Evolutionary conservation across 2,888 invertebrate species (phyloP).

Genomic region (Catotricha subobsoleta): DNA sequence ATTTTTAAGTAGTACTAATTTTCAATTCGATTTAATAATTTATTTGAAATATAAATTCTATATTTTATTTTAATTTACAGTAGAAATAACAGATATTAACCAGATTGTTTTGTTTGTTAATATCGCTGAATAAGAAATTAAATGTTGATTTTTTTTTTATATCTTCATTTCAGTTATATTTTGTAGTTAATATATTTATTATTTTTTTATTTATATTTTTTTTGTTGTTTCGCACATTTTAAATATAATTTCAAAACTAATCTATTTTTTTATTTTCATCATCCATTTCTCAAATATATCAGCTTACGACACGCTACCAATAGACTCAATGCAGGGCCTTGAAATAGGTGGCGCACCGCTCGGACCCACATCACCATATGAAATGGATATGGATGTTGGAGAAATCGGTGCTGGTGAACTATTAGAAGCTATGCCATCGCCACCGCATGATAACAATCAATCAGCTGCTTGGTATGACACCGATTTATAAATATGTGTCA

Average conservation of each 20-base stretch:
- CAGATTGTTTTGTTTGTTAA: too few relatives aligned
- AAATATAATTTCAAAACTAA: slow-evolving; percentile 29
- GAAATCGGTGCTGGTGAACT: slow-evolving; percentile 54
- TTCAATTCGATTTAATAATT: too few relatives aligned
- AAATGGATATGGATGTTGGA: slow-evolving; percentile 79
- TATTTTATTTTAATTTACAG: too few relatives aligned
- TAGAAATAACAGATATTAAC: too few relatives aligned
- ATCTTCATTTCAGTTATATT: too few relatives aligned
- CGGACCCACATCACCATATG: slow-evolving; percentile 39
- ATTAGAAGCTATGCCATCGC: slow-evolving; percentile 53
- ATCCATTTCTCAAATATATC: neutral
- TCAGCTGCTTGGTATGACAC: slow-evolving; percentile 97
- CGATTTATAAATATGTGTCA: slow-evolving; percentile 58
- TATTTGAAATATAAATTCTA: too few relatives aligned
- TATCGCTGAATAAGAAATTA: too few relatives aligned
- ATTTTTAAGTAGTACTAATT: too few relatives aligned
- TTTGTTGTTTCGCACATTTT: slow-evolving; percentile 4
- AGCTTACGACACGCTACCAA: slow-evolving; percentile 94
- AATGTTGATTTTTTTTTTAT: too few relatives aligned
- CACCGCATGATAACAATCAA: slow-evolving; percentile 78
- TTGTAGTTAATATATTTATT: slow-evolving; percentile 11
- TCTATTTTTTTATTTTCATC: neutral
- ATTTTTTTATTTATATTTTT: slow-evolving; percentile 3
- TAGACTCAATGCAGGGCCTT: slow-evolving; percentile 90
- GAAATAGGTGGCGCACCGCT: slow-evolving; percentile 40